A percentile compares a stretch with the other conserved stretches of the same genome.
Evolutionary conservation across 2,888 invertebrate genomes (phyloP).

Genomic region (Kryphioiulus occultus): DNA sequence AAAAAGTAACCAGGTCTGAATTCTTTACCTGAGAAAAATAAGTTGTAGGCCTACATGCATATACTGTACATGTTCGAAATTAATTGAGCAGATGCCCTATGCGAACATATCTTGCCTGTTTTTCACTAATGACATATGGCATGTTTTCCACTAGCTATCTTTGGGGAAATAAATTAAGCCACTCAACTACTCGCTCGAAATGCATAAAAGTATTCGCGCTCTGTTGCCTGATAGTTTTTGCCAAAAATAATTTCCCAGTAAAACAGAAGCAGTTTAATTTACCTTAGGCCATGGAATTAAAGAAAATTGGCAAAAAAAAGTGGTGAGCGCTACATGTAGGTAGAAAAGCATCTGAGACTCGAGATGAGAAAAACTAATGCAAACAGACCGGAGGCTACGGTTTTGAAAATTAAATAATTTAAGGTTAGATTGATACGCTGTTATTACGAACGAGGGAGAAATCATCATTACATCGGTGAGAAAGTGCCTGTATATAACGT

Average conservation of each 20-base stretch:
- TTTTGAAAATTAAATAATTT: not conserved
- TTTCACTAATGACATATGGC: no score
- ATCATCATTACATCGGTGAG: not conserved
- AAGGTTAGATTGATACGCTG: slow-evolving; percentile 3
- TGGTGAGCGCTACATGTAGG: not conserved
- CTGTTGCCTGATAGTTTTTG: not conserved
- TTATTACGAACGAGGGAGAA: not conserved
- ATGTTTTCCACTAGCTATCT: no score
- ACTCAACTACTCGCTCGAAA: no score
- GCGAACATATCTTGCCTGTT: no score
- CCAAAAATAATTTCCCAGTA: not conserved
- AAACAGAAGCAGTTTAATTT: not conserved
- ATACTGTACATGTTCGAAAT: no score
- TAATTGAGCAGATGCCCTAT: no score
- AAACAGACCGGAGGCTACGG: not conserved
- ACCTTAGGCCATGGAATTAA: not conserved
- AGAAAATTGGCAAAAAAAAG: not conserved
- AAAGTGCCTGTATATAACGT: not conserved
- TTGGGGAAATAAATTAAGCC: no score
- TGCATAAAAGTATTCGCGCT: no score
- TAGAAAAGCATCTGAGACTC: not conserved
- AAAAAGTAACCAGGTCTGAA: no score
- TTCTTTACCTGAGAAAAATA: no score
- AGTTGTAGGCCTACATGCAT: no score
- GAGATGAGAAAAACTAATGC: not conserved